These are phyloP conservation scores for Progne subis DNA, from an alignment of 2,113 vertebrate species.

Conservation along the genomic window DNA sequence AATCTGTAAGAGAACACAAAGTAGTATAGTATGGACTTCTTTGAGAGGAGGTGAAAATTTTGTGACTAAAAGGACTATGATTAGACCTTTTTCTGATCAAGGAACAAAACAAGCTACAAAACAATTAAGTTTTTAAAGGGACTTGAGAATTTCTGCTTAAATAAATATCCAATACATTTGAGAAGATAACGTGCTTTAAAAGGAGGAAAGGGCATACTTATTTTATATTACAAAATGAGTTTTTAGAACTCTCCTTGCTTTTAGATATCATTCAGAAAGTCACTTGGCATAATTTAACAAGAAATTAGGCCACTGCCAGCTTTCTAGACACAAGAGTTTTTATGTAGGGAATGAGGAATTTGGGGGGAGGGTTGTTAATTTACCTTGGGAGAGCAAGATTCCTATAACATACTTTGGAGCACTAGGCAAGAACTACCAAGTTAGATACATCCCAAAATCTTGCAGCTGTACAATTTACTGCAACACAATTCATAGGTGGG, in stretches of 20 bases:
- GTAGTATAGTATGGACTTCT: background rate
- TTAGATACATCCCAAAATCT: background rate
- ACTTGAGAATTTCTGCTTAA: background rate
- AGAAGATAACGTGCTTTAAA: background rate
- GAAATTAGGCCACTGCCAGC: background rate
- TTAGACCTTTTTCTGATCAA: background rate
- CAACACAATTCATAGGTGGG: accelerated
- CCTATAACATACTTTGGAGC: background rate
- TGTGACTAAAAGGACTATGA: background rate
- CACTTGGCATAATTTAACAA: background rate
- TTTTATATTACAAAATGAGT: background rate
- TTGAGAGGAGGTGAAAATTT: background rate
- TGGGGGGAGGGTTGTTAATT: background rate
- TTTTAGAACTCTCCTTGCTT: background rate
- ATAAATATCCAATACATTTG: background rate
- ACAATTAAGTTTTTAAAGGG: background rate
- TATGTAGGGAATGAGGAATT: background rate
- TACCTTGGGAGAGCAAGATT: background rate
- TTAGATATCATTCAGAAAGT: background rate
- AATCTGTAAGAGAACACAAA: background rate
- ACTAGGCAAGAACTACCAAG: background rate
- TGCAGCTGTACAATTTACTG: background rate
- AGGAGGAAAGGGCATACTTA: background rate
- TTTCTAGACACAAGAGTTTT: background rate
- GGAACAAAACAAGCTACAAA: background rate